Base-by-base conservation (phyloP, 2,888 invertebrate genomes). In the Tanypteryx hageni region DNA sequence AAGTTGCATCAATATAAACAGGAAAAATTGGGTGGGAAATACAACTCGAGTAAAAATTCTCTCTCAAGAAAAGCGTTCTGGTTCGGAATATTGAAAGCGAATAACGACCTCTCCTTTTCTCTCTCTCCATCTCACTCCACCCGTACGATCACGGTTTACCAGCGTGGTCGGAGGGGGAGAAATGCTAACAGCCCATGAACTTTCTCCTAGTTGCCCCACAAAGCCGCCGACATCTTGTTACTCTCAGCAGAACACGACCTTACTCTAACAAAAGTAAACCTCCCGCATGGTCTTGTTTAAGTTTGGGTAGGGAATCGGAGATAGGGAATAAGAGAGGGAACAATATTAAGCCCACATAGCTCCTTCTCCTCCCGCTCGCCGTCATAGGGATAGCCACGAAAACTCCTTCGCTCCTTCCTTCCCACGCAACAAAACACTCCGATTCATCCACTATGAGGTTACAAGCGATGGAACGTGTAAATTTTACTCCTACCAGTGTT, bases 401-500 rank as follows among this genome's bases (percentile, higher is more conserved):
- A 44, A 44, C 44, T 44, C 44, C 44, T 44, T 44, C 44, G 3
- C 44, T 44, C 44, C 44, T 5, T 44, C 76, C 76, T 44, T 57
- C 18, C 44, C 31, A 18, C 56, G 44, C 82, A 27, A 16, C 64
- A 16, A n/a, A 16, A 7, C 27, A 31, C 83, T 18, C 44, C 83
- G 83, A 83, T 83, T 83, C 56, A 83, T 83, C 44, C 83, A 44
- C 31, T 44, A 44, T 18, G 82, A 16, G 31, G 82, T 44, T 82
- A 44, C 83, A 44, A 83, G 83, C 44, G 44, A 83, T 57, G 83
- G 83, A 44, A 83, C 83, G 83, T 83, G 83, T 83, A 83, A 83
- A 83, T 83, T 83, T 83, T 18, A n/a, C 18, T 18, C 83, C 64
- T 0, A n/a, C n/a, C 64, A n/a, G 57, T 83, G 83, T 83, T 83